phyloP scores from a whole-genome alignment of 2,113 vertebrate genomes.

The Girardinichthys multiradiatus region DNA sequence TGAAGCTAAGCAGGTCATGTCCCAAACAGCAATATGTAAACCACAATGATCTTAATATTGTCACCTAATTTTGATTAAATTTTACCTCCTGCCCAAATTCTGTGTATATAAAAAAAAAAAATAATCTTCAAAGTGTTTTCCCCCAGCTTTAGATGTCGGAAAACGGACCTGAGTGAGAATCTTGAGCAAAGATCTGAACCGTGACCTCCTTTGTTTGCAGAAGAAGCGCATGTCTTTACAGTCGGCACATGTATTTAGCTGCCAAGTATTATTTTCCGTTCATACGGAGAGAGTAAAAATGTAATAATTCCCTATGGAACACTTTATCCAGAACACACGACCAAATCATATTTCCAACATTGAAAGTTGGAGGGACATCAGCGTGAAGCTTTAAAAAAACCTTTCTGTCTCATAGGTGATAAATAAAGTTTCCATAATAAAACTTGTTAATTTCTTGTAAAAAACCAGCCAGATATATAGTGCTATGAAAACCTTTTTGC shows the following conservation, averaged over 20 bases:
- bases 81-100: background rate
- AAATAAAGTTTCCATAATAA: background rate
- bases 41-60: slow-evolving; percentile 7
- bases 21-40: slow-evolving; percentile 18
- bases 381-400: background rate
- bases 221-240: background rate
- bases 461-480: background rate
- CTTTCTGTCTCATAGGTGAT: background rate
- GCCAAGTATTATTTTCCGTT: background rate
- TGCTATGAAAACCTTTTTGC: background rate
- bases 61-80: slow-evolving; percentile 29
- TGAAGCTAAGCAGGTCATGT: slow-evolving; percentile 58
- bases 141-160: background rate
- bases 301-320: background rate
- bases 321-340: background rate
- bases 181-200: background rate
- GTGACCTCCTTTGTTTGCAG: background rate
- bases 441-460: background rate
- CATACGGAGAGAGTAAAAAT: background rate
- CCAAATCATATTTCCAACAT: background rate
- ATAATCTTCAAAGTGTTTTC: background rate
- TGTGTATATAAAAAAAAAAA: background rate
- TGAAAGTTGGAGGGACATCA: background rate
- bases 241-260: background rate
- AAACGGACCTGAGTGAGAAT: background rate